Evolutionary conservation across 2,888 invertebrate species (phyloP), one percentile per base, ranked within the genome.

Genomic region (Lamproptera curius): DNA sequence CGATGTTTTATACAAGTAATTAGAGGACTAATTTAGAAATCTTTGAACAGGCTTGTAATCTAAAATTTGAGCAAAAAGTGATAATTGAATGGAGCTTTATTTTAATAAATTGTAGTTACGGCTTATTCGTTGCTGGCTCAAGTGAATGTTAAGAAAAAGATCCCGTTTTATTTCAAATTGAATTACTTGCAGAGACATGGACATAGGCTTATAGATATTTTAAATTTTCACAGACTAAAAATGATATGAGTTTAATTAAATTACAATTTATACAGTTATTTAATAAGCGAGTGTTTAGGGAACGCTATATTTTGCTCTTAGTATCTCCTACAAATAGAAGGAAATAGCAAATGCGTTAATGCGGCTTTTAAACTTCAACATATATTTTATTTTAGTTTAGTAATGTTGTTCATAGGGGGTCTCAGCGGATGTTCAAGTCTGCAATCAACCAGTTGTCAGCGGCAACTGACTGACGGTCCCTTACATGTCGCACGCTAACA

Each of bases 401-500:
- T 13, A 17, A 38, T 17, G 23, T 40, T 15, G 35, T 26, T 23
- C 16, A 8, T 10, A 16, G 17, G n/a, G 16, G 11, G 11, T 16
- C 9, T 8, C n/a, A 23, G 15, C 45, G 45, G 45, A 45, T 45
- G 45, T 39, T 5, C 38, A n/a, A 16, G 16, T 14, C 38, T n/a
- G 26, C 36, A 28, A 28, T 28, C 28, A 28, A 20, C 13, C 31
- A 31, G 16, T 31, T 31, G 28, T 16, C 31, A 41, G 31, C 9
- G 11, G 26, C 23, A n/a, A 28, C 28, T 2, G 2, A 2, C 26
- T 39, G 45, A 38, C 45, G n/a, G n/a, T n/a, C n/a, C n/a, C 16
- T 14, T 16, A 23, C 16, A 17, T 28, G 13, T 10, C 35, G 33
- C 35, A 23, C 40, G 17, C 42, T 35, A 42, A 39, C 46, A 40